Base-by-base conservation (phyloP, 2,888 invertebrate genomes). In the Heliconius sara region DNA sequence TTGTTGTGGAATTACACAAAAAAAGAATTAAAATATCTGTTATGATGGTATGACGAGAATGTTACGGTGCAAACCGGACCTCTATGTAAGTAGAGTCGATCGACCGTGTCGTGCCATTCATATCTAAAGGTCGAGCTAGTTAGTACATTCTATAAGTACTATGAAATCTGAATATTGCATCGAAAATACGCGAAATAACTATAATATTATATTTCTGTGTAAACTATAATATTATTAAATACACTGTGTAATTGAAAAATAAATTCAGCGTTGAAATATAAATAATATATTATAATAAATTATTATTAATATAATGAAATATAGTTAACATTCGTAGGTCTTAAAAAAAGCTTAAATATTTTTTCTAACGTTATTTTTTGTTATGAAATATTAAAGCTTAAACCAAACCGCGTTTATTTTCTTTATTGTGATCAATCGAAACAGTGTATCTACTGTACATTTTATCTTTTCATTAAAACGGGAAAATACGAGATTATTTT, bases 51-150 rank as follows among this genome's bases (percentile, higher is more conserved):
- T 30, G 52, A 52, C 71, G 6, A 30, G 52, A 72, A 72, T 52
- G 30, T 22, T 27, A 72, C 30, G 22, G 71, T 71, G 52, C 30
- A 72, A 72, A 30, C 72, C 30, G 52, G 72, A 57, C 30, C 22
- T 22, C 47, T 12, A 52, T 52, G 52, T 57, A 72, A 71, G 25
- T 27, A 47, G 71, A 71, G 52, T 30, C 72, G 22, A 72, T 57
- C 72, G 52, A 68, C 68, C 30, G 47, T 72, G 52, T 30, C 71
- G 30, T 72, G 22, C 30, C 52, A 72, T 5, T 52, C 52, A 13
- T 72, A 72, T 72, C 52, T 72, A 72, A 72, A 72, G 72, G 72
- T 57, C 52, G 30, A 27, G 22, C 22, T 10, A 27, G 27, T 68
- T 10, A 27, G 27, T 68, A 39, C 12, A 2, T 22, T 47, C 16